Base-by-base conservation (phyloP, 2,113 vertebrate species). In the Poeciliopsis prolifica region DNA sequence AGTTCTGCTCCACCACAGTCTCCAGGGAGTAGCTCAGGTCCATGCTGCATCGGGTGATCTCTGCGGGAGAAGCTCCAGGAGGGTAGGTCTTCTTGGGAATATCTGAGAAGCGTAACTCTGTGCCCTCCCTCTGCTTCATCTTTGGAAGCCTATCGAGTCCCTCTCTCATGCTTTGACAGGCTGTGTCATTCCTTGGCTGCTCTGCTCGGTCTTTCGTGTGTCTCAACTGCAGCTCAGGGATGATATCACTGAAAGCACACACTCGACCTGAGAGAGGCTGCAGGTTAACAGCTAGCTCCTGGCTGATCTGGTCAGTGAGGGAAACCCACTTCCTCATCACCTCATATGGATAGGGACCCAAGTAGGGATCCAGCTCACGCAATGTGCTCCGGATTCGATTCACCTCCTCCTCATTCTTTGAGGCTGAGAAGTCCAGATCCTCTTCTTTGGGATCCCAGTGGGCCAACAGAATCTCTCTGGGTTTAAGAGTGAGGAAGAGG, bases 1-100 rank as follows among this genome's bases (percentile, higher is more conserved):
- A 92, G 7, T 95, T 94, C 70, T 90, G 94, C 80, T 87, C 83
- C 13, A 99, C 91, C 67, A 99, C 83, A 0, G 82, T 90, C 74
- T 96, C 95, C 24, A 99, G 92, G 0, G 96, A 94, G 0, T 98
- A 98, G 90, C 95, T 98, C 35, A 95, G 92, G 88, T 99, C 98
- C 95, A 99, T 92, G 92, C 95, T 97, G 81, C 95, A 97, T 89
- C 95, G 92, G 2, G 98, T 99, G 67, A 99, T 95, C 93, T 99
- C 96, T 0, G 95, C 95, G 0, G 98, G 97, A 0, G 94, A 96
- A 1, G 98, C 96, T 0, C 97, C 97, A 0, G 93, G 92, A 0
- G 97, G 98, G 87, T 95, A 99, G 65, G 87, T 94, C 92, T 95
- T 96, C 51, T 91, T 75, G 3, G 98, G 98, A 78, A 99, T 90